These are phyloP conservation scores for Perithous albicinctus DNA, from an alignment of 2,888 invertebrate species.

Conservation along the genomic window DNA sequence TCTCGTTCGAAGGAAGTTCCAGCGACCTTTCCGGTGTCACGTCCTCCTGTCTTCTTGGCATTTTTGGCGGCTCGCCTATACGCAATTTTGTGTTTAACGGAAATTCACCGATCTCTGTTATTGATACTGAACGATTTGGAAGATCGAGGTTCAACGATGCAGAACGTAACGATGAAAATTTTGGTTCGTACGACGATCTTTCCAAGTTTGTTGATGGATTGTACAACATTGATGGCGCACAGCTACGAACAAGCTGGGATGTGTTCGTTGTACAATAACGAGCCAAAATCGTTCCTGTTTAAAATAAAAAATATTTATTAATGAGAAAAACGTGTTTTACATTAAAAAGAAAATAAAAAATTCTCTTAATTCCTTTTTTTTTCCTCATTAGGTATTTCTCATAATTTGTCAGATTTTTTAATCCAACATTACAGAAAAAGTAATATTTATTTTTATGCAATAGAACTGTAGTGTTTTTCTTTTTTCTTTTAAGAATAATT, in stretches of 20 bases:
- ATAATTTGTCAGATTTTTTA: no score
- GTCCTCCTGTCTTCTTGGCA: constrained; percentile 76
- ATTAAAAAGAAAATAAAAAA: background rate
- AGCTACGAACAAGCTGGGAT: background rate
- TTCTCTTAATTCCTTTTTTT: background rate
- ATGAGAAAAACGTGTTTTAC: background rate
- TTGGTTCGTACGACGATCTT: constrained; percentile 60
- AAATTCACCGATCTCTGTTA: constrained; percentile 66
- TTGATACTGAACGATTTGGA: constrained; percentile 56
- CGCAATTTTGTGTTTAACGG: constrained; percentile 72
- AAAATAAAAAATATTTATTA: background rate
- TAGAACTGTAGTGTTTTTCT: no score
- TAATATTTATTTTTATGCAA: no score
- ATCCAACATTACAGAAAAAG: no score
- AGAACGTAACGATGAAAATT: constrained; percentile 65
- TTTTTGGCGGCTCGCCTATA: constrained; percentile 76
- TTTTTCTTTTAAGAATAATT: no score
- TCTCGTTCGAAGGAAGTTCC: constrained; percentile 84
- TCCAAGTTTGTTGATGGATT: constrained; percentile 23
- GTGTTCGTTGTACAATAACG: constrained; percentile 59
- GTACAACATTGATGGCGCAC: constrained; percentile 1
- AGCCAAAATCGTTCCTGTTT: constrained; percentile 39
- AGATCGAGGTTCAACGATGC: constrained; percentile 75
- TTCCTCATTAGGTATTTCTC: no score
- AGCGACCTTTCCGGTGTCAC: constrained; percentile 85